A percentile compares a stretch with the other conserved stretches of the same genome.
These are phyloP conservation scores for Siniperca obscura DNA, from an alignment of 2,797 vertebrate species.

Conservation along the genomic window DNA sequence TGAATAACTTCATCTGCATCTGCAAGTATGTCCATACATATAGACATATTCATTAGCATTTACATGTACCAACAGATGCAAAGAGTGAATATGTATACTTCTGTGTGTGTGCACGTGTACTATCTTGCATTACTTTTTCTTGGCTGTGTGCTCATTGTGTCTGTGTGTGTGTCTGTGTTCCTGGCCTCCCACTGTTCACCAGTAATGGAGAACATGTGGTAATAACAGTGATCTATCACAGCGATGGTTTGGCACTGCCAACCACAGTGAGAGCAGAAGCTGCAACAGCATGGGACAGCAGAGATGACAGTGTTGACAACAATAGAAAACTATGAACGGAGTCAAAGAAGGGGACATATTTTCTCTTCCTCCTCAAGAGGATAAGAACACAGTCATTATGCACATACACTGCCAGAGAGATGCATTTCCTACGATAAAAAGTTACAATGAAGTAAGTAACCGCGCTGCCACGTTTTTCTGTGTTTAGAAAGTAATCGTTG, in stretches of 20 bases:
- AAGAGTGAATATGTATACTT: neutral
- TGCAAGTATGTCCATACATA: neutral
- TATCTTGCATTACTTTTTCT: conserved; percentile 11
- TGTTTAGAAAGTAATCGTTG: neutral
- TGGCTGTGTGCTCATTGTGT: conserved; percentile 13
- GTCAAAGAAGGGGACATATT: conserved; percentile 20
- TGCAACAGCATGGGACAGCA: conserved; percentile 67
- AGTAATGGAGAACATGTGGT: conserved; percentile 78
- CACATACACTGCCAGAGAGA: neutral
- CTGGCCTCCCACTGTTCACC: conserved; percentile 58
- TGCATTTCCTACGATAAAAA: neutral
- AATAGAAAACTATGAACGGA: conserved; percentile 49
- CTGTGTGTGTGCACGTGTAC: neutral
- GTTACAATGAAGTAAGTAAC: too few relatives aligned
- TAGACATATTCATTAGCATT: neutral
- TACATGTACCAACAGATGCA: neutral
- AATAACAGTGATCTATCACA: conserved; percentile 80
- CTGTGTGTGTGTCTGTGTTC: conserved; percentile 22
- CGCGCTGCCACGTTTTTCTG: too few relatives aligned
- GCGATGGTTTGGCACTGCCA: conserved; percentile 62
- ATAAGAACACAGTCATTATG: conserved; percentile 5
- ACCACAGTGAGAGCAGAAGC: conserved; percentile 71
- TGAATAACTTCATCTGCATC: neutral
- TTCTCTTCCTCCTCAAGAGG: neutral
- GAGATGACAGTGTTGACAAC: conserved; percentile 56